These are phyloP conservation scores for Lutjanus campechanus DNA, from an alignment of 2,797 vertebrate genomes.

Conservation along the genomic window DNA sequence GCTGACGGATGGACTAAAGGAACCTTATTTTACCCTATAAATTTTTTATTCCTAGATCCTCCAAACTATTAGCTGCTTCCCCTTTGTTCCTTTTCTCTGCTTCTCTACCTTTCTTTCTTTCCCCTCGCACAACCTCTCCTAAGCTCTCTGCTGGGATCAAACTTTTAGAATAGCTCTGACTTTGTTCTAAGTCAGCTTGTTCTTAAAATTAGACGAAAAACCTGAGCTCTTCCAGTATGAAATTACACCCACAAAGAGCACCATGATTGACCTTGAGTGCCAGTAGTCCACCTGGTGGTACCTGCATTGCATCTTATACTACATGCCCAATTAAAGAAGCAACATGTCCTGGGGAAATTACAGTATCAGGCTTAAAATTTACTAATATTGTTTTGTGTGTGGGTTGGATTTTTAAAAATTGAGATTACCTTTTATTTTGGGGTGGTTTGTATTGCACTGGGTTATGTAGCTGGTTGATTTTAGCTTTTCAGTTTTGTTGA, in stretches of 20 bases:
- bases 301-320: not conserved
- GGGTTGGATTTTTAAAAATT: no score
- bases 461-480: not conserved
- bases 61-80: conserved; percentile 74
- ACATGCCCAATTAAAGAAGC: not conserved
- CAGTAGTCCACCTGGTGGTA: not conserved
- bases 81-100: conserved; percentile 62
- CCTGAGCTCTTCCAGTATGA: conserved; percentile 16
- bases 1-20: conserved; percentile 75
- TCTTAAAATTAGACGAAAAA: conserved; percentile 40
- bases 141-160: conserved; percentile 63
- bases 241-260: not conserved
- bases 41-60: conserved; percentile 79
- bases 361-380: not conserved
- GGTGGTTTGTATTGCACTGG: not conserved
- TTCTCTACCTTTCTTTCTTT: conserved; percentile 39
- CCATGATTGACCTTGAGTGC: not conserved
- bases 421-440: not conserved
- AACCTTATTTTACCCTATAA: conserved; percentile 79
- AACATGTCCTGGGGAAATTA: not conserved
- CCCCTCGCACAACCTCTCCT: conserved; percentile 59
- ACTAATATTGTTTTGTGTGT: not conserved
- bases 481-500: not conserved
- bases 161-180: conserved; percentile 55
- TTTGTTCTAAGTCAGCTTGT: conserved; percentile 64